Evolutionary conservation across 2,888 invertebrate species (phyloP), one percentile per base, ranked within the genome.

Genomic region (Homarus gammarus): DNA sequence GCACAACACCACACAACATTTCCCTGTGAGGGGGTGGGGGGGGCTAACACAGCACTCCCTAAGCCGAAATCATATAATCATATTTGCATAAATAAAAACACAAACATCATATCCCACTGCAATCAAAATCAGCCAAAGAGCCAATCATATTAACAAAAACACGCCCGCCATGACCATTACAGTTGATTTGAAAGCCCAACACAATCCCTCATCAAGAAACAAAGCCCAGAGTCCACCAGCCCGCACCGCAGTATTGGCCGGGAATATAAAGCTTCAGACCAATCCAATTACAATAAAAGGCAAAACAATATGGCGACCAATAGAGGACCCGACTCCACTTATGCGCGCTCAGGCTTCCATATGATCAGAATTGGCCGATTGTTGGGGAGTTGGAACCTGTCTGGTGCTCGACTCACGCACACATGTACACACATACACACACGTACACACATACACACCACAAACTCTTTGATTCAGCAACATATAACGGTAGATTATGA

Each of bases 211-310:
- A 84, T 84, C 84, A 84, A 75, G 84, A 84, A 38, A 84, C 84
- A 84, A 84, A 84, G 84, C 75, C 56, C 44, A 40, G 75, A 84
- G 61, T 68, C 84, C 38, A 22, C 75, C 75, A 15, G 31, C 84
- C 61, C 44, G 72, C 75, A 61, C 84, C 61, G 75, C 84, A 31
- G 75, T 73, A 75, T 61, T 61, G 84, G 38, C 75, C 75, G 27
- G 33, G 40, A 84, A 75, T 75, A 84, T 84, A 84, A 84, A 84
- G 84, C 84, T 84, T 84, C 61, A 38, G 61, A 75, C 33, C 84
- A 84, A 84, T 84, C 84, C 84, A 84, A 84, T 84, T 84, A 84
- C 84, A 84, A 84, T 84, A 84, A 84, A 84, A 84, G 84, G 84
- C 84, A 75, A 84, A 84, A 84, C 84, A 84, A 84, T 84, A 84